A percentile compares a stretch with the other conserved stretches of the same genome.
phyloP scores from a whole-genome alignment of 2,797 vertebrate species.

The Eulemur coronatus region DNA sequence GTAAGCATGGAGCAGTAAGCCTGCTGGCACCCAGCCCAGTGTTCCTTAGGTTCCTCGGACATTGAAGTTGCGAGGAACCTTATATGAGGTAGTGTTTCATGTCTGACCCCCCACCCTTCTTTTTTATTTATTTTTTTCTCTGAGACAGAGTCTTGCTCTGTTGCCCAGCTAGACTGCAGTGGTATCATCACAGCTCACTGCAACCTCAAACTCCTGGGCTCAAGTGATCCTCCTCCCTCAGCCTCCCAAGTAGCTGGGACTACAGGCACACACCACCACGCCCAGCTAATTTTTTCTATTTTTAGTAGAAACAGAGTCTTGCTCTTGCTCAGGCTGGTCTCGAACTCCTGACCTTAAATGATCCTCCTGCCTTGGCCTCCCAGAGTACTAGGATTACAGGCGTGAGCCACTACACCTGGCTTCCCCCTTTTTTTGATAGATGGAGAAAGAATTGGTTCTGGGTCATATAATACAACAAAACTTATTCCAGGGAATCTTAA shows the following conservation, averaged over 20 bases:
- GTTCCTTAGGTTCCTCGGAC: background rate
- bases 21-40: rapidly evolving
- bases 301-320: no score
- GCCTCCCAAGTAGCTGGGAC: background rate
- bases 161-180: background rate
- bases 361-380: background rate
- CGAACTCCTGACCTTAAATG: background rate
- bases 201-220: background rate
- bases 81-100: background rate
- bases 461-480: background rate
- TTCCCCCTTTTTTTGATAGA: background rate
- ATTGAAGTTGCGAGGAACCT: background rate
- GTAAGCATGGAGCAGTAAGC: background rate
- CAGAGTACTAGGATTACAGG: background rate
- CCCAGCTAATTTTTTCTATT: no score
- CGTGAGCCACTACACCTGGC: background rate
- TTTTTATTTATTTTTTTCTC: background rate
- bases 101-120: no score
- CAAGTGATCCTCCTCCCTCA: background rate
- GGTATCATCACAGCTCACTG: background rate
- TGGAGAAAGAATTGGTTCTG: background rate
- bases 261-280: no score
- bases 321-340: background rate
- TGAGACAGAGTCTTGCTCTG: background rate
- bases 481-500: background rate